Evolutionary conservation across 2,797 vertebrate genomes (phyloP).

Genomic region (Phaenicophaeus curvirostris): DNA sequence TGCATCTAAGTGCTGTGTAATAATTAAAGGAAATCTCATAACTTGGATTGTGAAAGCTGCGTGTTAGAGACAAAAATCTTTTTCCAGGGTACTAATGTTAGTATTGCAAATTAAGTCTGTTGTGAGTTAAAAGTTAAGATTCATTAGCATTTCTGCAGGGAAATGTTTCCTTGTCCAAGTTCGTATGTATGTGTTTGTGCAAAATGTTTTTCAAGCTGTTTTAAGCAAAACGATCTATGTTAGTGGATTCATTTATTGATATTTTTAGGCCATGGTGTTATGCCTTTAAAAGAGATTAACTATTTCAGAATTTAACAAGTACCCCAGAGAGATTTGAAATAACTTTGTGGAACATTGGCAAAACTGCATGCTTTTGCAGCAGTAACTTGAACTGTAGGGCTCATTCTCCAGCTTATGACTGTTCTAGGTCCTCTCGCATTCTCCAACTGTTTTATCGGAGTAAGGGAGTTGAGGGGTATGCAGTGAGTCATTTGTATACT

Average conservation of each 20-base stretch:
- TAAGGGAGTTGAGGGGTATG: neutral
- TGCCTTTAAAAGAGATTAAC: constrained; percentile 1
- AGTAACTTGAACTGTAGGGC: neutral
- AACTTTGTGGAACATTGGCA: neutral
- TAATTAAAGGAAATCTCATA: neutral
- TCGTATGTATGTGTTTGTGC: neutral
- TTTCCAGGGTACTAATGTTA: neutral
- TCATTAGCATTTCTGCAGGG: neutral
- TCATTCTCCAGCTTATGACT: neutral
- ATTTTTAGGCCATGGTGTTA: constrained; percentile 26
- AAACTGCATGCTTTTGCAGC: neutral
- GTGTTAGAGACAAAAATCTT: neutral
- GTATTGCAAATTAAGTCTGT: neutral
- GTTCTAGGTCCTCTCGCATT: neutral
- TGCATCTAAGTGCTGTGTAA: neutral
- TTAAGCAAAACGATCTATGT: neutral
- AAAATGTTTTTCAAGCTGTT: constrained; percentile 2
- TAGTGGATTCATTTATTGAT: neutral
- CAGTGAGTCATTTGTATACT: neutral
- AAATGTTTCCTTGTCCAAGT: neutral
- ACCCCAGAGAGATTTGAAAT: neutral
- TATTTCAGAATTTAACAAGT: neutral
- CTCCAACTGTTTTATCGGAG: neutral
- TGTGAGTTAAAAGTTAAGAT: neutral
- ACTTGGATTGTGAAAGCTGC: neutral